These are phyloP conservation scores for Tiphia femorata DNA, from an alignment of 2,888 invertebrate species.

Conservation along the genomic window DNA sequence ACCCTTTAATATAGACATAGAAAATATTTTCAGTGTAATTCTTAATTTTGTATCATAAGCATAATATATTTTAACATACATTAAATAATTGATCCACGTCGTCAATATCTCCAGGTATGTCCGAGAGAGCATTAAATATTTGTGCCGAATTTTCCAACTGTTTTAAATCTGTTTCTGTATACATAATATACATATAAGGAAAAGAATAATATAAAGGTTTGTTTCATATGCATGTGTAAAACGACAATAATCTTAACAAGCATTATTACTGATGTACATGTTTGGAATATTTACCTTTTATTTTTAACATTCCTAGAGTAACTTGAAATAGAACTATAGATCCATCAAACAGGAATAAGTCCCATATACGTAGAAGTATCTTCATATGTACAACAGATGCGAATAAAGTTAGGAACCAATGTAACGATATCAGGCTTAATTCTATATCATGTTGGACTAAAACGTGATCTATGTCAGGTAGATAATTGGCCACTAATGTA, in stretches of 20 bases:
- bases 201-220: too few species aligned
- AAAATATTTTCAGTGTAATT: background rate
- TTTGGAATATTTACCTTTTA: conserved; percentile 72
- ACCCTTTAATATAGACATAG: background rate
- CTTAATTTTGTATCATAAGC: background rate
- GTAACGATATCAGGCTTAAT: conserved; percentile 93
- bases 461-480: conserved; percentile 91
- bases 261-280: background rate
- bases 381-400: conserved; percentile 97
- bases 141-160: conserved; percentile 95
- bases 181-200: conserved; percentile 18
- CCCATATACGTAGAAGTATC: conserved; percentile 94
- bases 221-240: too few species aligned
- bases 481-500: conserved; percentile 88
- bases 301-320: conserved; percentile 94
- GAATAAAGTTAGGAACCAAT: conserved; percentile 98
- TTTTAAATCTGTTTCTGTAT: conserved; percentile 81
- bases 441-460: conserved; percentile 95
- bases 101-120: conserved; percentile 94
- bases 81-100: conserved; percentile 90
- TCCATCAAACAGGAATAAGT: conserved; percentile 96
- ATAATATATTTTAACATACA: conserved; percentile 66
- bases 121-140: conserved; percentile 96
- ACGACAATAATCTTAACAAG: background rate
- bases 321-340: conserved; percentile 94